Evolutionary conservation across 2,888 invertebrate species (phyloP).

Genomic region (Cryptocheilus praepositus): DNA sequence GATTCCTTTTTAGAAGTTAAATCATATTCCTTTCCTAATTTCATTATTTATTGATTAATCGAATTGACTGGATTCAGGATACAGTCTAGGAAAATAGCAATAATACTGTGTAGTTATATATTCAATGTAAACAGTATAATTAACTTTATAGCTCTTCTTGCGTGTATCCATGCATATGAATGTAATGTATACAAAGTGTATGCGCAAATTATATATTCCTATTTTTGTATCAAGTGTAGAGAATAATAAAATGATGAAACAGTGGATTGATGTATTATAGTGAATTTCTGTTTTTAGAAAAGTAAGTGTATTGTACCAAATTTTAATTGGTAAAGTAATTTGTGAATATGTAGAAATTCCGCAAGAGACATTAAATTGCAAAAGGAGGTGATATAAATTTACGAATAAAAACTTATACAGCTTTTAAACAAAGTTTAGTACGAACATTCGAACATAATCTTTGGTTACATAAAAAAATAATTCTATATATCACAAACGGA

Average conservation of each 20-base stretch:
- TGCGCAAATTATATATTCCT: constrained; percentile 44
- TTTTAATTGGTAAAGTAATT: neutral
- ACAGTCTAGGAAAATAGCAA: too few species aligned
- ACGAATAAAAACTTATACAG: too few species aligned
- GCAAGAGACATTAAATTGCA: too few species aligned
- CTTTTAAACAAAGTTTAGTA: too few species aligned
- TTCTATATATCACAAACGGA: too few species aligned
- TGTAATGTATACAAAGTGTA: constrained; percentile 13
- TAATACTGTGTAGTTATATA: neutral
- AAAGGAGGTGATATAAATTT: too few species aligned
- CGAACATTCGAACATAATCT: too few species aligned
- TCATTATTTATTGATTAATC: constrained; percentile 36
- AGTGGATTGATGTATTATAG: constrained; percentile 38
- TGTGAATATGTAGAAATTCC: neutral
- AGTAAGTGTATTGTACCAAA: too few species aligned
- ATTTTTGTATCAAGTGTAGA: constrained; percentile 49
- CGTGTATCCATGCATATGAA: constrained; percentile 13
- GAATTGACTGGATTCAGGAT: too few species aligned
- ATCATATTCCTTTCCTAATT: neutral
- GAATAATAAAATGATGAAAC: constrained; percentile 46
- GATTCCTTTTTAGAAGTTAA: too few species aligned
- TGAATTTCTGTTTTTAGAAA: neutral
- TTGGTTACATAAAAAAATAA: too few species aligned
- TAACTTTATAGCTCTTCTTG: neutral
- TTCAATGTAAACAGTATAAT: constrained; percentile 24